Base-by-base conservation (phyloP, 1,140 invertebrate genomes). In the Ostrea edulis region DNA sequence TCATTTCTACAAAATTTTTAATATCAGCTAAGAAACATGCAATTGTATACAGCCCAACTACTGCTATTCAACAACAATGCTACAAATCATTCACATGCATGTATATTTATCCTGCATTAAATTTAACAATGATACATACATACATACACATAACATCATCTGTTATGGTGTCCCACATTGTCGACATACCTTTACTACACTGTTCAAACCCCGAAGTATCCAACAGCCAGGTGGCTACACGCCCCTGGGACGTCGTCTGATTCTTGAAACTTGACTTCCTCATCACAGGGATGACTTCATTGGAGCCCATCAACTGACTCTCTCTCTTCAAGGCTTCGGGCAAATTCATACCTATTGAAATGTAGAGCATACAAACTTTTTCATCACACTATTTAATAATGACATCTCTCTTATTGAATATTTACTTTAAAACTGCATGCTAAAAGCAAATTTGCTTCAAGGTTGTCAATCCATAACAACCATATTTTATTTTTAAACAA, bases 161-260 rank as follows among this genome's bases (percentile, higher is more conserved):
- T 44, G 35, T 44, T 44, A 44, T 5, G 5, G 35, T 44, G 35
- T 2, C 35, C 5, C 35, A 2, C 5, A 2, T 2, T 35, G 14
- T 81, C 14, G 0, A 83, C 52, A 12, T 53, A 95, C 94, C 94
- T 94, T 94, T 95, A 90, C 94, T 93, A 88, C 94, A 95, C 51
- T 94, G 93, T 87, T 95, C 94, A 91, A 94, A 94, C 9, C 94
- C 94, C n/a, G 93, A 91, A 17, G 94, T 93, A 89, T 95, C 95
- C 82, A 95, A 71, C 55, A 95, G 92, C 95, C 95, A 95, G 55
- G 95, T 93, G 12, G 94, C 92, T 7, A 95, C 95, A 71, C 93
- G 92, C 55, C 91, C 90, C 68, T 91, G 91, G 84, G 88, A 86
- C 4, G 86, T 35, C 8, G 86, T 90, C 77, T 90, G 90, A n/a